phyloP scores from a whole-genome alignment of 1,140 invertebrate species.

The Cyclina sinensis region DNA sequence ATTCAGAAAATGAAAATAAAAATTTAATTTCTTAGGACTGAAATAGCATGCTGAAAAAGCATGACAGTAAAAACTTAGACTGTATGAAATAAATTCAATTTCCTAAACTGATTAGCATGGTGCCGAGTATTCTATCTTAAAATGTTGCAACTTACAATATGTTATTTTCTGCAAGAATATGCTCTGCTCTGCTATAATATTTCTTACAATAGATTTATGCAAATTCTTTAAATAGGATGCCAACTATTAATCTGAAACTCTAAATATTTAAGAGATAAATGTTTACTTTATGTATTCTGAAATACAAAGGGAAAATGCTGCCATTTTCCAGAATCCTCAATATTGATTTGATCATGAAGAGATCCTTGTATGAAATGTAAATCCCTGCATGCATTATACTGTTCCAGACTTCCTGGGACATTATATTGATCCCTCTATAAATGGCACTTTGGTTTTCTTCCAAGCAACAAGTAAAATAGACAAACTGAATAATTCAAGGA shows the following conservation, averaged over 20 bases:
- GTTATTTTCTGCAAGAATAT: no score
- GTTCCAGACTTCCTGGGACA: conserved; percentile 40
- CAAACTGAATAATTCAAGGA: conserved; percentile 25
- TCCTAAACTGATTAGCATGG: no score
- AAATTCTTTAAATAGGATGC: background rate
- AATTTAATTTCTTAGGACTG: no score
- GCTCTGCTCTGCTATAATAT: background rate
- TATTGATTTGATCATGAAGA: conserved; percentile 47
- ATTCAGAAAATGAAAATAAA: no score
- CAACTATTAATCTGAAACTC: background rate
- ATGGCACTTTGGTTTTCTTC: background rate
- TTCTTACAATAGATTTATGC: background rate
- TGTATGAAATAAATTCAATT: no score
- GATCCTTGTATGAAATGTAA: conserved; percentile 43
- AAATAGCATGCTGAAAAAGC: background rate
- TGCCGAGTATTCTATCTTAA: no score
- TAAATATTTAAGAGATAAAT: background rate
- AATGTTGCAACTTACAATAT: no score
- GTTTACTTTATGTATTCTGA: background rate
- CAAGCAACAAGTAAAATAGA: conserved; percentile 28
- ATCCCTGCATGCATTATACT: conserved; percentile 15
- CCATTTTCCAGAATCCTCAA: background rate
- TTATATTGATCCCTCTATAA: conserved; percentile 28
- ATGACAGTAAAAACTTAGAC: background rate
- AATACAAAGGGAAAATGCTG: background rate